Conservation (phyloP, 2,888 invertebrate species). For the Lochmaea crataegi region DNA sequence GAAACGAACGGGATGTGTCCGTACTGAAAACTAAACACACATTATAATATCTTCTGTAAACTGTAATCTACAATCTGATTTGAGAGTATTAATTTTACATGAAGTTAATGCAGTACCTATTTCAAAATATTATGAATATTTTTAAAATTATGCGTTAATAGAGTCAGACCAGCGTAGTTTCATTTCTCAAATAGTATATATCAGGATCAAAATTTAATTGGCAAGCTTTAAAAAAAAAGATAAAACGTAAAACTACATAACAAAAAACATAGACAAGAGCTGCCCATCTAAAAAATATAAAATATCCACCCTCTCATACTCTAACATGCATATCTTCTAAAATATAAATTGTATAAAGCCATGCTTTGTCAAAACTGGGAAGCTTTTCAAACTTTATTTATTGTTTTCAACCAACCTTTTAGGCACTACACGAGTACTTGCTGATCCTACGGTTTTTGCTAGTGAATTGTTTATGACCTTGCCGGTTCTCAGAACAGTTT, state of each 20-base stretch:
- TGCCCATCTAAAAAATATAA: neutral
- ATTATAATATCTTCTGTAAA: no score
- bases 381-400: conserved; percentile 30
- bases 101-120: neutral
- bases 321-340: conserved; percentile 1
- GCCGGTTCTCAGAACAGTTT: conserved; percentile 55
- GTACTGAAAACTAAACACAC: no score
- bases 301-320: neutral
- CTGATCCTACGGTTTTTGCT: conserved; percentile 54
- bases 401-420: conserved; percentile 60
- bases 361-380: conserved; percentile 41
- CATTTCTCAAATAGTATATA: neutral
- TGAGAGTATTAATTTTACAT: neutral
- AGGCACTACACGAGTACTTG: conserved; percentile 57
- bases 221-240: neutral
- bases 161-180: neutral
- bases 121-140: neutral
- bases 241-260: neutral
- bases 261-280: neutral
- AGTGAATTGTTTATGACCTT: conserved; percentile 56
- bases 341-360: conserved; percentile 35
- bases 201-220: neutral
- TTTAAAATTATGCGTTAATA: neutral
- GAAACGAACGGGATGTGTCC: no score
- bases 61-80: no score